Evolutionary conservation across 2,797 vertebrate genomes (phyloP), one percentile per base, ranked within the genome.

Genomic region (Poecile montanus): DNA sequence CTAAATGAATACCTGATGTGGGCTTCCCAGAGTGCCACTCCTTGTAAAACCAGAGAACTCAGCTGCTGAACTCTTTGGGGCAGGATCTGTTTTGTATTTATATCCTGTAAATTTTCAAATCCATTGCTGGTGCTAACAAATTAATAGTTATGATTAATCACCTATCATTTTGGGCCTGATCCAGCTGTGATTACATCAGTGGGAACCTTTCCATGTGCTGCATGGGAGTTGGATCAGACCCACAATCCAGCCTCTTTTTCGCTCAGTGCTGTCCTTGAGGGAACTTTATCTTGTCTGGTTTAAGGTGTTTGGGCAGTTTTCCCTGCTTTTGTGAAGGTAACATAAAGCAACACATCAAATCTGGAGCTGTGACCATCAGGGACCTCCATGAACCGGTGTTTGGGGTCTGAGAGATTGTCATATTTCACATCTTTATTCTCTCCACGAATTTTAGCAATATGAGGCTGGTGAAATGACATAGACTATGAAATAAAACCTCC

Each of bases 101-200:
- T 68, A 65, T 80, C 86, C 73, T 88, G 72, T 75, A 89, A 77
- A 91, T 83, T 88, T 93, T 91, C 65, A 74, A 85, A 71, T 85
- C 91, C 40, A 51, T 85, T 83, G 50, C 65, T 93, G 62, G 62
- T 94, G 93, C 81, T 96, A 95, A 95, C 91, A 95, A 93, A 96
- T 91, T 84, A 88, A 93, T 89, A 80, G 85, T 23, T 65, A 68
- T 94, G 94, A 93, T 96, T 95, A 96, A 95, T 94, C 26, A 18
- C 58, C 0, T 83, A 84, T 92, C 91, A 89, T 51, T 88, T 85
- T 90, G 91, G 80, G 77, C 51, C 60, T 18, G 23, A 75, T 88
- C 83, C 95, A 96, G 60, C 66, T 66, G 84, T 57, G 83, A 94
- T 95, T 94, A 84, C 91, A 84, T 94, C 91, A 94, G 70, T 76